These are phyloP conservation scores for Plagiodera versicolora DNA, from an alignment of 2,888 invertebrate species.

Conservation along the genomic window DNA sequence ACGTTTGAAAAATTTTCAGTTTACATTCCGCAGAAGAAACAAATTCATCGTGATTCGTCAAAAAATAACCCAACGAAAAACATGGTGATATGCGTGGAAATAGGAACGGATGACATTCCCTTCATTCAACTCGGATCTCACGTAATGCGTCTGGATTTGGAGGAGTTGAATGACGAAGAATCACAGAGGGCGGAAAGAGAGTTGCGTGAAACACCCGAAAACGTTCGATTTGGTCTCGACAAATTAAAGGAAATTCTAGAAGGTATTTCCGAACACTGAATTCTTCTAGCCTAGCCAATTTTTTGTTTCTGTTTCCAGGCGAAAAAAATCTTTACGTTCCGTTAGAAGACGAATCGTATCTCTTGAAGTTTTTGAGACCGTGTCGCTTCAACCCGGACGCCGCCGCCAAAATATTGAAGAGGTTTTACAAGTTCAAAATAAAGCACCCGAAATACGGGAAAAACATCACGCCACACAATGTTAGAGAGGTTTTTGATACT, in stretches of 20 bases:
- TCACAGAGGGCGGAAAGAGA: conserved; percentile 68
- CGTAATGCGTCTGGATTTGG: conserved; percentile 65
- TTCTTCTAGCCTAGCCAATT: conserved; percentile 7
- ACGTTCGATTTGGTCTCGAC: conserved; percentile 61
- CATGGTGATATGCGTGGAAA: conserved; percentile 41
- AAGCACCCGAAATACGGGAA: conserved; percentile 65
- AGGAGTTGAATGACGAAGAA: conserved; percentile 61
- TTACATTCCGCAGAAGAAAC: neutral
- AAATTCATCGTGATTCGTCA: neutral
- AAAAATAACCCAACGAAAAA: neutral
- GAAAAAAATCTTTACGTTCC: conserved; percentile 67
- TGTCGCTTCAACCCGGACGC: conserved; percentile 85
- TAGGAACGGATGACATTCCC: conserved; percentile 60
- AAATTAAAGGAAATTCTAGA: conserved; percentile 62
- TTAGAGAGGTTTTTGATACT: conserved; percentile 65
- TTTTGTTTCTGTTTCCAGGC: conserved; percentile 54
- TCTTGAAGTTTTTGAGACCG: conserved; percentile 79
- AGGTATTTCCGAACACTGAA: conserved; percentile 54
- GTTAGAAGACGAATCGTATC: conserved; percentile 70
- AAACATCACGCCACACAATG: conserved; percentile 64
- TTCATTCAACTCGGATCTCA: conserved; percentile 64
- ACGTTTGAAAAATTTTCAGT: too few species aligned
- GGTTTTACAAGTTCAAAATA: conserved; percentile 69
- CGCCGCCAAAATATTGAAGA: conserved; percentile 74
- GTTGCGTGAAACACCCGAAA: conserved; percentile 71